Base-by-base conservation (phyloP, 2,888 invertebrate species). In the Ornithoptera priamus region DNA sequence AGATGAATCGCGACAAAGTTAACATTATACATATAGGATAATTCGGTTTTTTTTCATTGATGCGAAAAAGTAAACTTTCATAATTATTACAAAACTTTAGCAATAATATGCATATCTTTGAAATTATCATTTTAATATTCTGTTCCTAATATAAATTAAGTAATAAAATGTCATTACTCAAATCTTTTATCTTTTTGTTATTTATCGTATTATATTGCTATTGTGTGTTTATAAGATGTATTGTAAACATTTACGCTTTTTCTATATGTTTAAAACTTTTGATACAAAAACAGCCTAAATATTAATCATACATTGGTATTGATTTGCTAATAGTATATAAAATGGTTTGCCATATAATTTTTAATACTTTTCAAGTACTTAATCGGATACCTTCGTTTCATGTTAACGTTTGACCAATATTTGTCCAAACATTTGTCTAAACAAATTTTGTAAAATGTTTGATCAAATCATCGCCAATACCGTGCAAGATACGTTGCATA, bases 51-150 rank as follows among this genome's bases (percentile, higher is more conserved):
- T 46, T 15, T 2, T 46, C 15, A 12, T 46, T 12, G 42, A 8
- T 15, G 15, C 5, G 30, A 30, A 30, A 12, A 46, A 46, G 1
- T 46, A 12, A 46, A 46, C 12, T 15, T 46, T 12, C 46, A 46
- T 46, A 46, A 46, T 39, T 10, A 39, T 46, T 46, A 46, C 0
- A 15, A 46, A 46, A 46, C 46, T 15, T 46, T 71, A 74, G 75
- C 75, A 75, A 75, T 75, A 73, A 68, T 63, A 65, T 56, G 73
- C 75, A 75, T 75, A 75, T 75, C 74, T 67, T 72, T 67, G 10
- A 12, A 39, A 63, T 65, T 63, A 58, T 53, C 59, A 64, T 56
- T 30, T 18, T 57, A 64, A 57, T 39, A 61, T 50, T 53, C 61
- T 39, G 15, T 69, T 59, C 20, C 36, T 42, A 42, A 36, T 61